Evolutionary conservation across 2,888 invertebrate species (phyloP).

Genomic region (Macrosoma leucophasiata): DNA sequence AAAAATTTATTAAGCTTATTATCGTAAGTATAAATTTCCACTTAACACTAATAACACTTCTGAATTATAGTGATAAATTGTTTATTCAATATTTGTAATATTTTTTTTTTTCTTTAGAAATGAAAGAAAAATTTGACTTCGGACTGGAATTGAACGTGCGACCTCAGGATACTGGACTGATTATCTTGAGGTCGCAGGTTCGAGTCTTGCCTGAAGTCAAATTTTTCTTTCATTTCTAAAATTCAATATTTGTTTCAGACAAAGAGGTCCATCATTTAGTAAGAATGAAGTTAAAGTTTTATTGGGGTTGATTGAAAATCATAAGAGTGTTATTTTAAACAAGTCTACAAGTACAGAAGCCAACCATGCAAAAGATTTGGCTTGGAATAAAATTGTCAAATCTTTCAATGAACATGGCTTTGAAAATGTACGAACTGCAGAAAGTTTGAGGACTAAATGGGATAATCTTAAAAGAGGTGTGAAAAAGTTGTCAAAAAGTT

Average conservation of each 20-base stretch:
- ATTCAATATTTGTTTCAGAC: slow-evolving; percentile 29
- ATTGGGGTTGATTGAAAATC: slow-evolving; percentile 44
- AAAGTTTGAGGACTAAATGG: slow-evolving; percentile 55
- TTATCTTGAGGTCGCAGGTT: no score
- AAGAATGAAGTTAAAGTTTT: slow-evolving; percentile 45
- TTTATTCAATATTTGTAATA: no score
- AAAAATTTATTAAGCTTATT: no score
- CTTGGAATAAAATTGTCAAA: slow-evolving; percentile 53
- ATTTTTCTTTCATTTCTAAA: no score
- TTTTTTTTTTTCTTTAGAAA: no score
- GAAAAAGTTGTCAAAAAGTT: slow-evolving; percentile 41
- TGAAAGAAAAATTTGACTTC: no score
- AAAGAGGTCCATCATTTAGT: slow-evolving; percentile 48
- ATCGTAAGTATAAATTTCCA: no score
- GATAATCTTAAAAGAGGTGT: slow-evolving; percentile 52
- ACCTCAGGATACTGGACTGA: no score
- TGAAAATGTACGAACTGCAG: slow-evolving; percentile 36
- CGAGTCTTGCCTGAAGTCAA: no score
- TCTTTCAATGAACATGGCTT: slow-evolving; percentile 44
- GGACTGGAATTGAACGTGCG: no score
- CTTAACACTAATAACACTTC: no score
- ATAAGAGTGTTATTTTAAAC: slow-evolving; percentile 47
- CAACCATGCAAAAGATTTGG: slow-evolving; percentile 44
- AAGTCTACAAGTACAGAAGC: slow-evolving; percentile 43
- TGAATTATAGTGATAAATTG: no score